phyloP scores from a whole-genome alignment of 2,113 vertebrate genomes.

The Esox niger region DNA sequence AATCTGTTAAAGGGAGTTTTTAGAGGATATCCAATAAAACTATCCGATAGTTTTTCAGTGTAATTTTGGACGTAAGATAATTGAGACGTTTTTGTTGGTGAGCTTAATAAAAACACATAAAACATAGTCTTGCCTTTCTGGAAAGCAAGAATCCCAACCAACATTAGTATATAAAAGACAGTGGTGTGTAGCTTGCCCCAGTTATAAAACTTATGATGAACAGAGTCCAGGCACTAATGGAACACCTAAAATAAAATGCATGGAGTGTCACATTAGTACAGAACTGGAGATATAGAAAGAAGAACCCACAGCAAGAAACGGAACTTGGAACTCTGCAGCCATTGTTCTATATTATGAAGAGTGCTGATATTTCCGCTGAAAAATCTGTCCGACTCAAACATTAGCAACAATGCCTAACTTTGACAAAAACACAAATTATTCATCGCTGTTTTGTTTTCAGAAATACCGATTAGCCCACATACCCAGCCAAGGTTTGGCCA shows the following conservation, averaged over 20 bases:
- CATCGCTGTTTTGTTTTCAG: neutral
- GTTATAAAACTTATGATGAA: too few species aligned
- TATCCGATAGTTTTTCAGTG: neutral
- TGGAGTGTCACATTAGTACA: neutral
- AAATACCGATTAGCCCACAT: neutral
- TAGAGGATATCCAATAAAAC: neutral
- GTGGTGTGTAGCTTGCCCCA: too few species aligned
- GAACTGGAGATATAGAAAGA: too few species aligned
- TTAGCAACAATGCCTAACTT: neutral
- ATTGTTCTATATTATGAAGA: conserved; percentile 6
- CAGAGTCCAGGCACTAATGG: too few species aligned
- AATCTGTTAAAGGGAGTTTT: neutral
- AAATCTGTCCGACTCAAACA: conserved; percentile 9
- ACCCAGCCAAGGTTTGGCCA: neutral
- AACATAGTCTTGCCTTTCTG: too few species aligned
- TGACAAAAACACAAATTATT: neutral
- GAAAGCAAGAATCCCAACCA: too few species aligned
- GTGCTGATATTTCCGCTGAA: conserved; percentile 2
- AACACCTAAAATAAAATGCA: too few species aligned
- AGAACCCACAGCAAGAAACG: too few species aligned
- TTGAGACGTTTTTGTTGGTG: too few species aligned
- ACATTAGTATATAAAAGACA: too few species aligned
- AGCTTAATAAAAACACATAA: too few species aligned
- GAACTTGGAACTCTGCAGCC: neutral
- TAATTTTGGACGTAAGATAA: too few species aligned